Base-by-base conservation (phyloP, 2,888 invertebrate genomes). In the Ichneumoninae sp. region DNA sequence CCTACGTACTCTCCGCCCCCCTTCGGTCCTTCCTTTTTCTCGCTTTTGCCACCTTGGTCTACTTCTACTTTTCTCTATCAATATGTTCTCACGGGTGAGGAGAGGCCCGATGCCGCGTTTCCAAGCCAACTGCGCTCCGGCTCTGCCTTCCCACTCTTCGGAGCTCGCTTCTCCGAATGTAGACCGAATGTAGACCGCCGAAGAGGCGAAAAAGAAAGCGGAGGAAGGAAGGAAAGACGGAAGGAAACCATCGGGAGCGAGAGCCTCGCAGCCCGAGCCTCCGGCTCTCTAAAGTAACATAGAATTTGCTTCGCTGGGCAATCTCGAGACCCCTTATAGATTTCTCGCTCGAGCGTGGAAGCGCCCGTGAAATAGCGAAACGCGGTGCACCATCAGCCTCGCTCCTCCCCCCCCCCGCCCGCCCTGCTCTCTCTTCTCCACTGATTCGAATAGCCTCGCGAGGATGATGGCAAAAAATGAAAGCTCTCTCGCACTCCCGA, bases 241-340 rank as follows among this genome's bases (percentile, higher is more conserved):
- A 78, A 86, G 78, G 66, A 79, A 84, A 86, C 83, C 85, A 87
- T 86, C 86, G 84, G 74, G 74, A 80, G 66, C 33, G 80, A 70
- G 78, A 75, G 80, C 83, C 82, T 88, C 78, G 76, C 68, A 79
- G 74, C 82, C 44, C 44, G 75, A 84, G 81, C 83, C 81, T 85
- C 83, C 80, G 82, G 87, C 84, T 87, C 82, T 86, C 83, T 86
- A 86, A 82, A 88, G 88, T 88, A 89, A 89, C 89, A 88, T 87
- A 88, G 89, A 90, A 90, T 91, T 91, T 90, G 87, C 88, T 88
- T 86, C 81, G 81, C 85, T 86, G 87, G 86, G 85, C 87, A 88
- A 90, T 89, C 89, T 89, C 85, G 83, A 86, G 86, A 86, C 85
- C 87, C 86, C 88, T 88, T 87, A 88, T 88, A 87, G 88, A 87